Conservation (phyloP, 2,888 invertebrate genomes). For the Deilephila elpenor region DNA sequence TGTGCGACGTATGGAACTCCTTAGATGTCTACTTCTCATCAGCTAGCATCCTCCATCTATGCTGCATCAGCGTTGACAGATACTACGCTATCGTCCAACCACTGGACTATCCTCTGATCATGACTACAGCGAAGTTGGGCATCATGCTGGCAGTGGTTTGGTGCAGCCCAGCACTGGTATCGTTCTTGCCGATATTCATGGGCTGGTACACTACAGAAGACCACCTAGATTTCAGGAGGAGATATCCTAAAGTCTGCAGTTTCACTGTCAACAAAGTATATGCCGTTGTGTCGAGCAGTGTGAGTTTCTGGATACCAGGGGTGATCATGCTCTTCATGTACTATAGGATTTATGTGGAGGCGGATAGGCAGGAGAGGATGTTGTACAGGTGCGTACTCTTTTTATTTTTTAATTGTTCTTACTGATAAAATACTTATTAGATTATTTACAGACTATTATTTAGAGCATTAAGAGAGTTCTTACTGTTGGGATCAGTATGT, state of each 20-base stretch:
- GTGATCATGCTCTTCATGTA: constrained; percentile 97
- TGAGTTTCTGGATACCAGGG: constrained; percentile 97
- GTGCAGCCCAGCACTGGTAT: constrained; percentile 96
- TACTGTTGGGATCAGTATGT: background rate
- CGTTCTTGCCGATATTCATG: constrained; percentile 97
- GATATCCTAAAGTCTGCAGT: constrained; percentile 90
- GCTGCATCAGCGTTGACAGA: constrained; percentile 95
- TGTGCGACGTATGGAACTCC: constrained; percentile 98
- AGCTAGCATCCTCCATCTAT: constrained; percentile 96
- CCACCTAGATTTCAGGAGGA: constrained; percentile 88
- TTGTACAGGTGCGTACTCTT: constrained; percentile 89
- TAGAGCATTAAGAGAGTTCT: background rate
- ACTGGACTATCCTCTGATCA: constrained; percentile 95
- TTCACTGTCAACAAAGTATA: constrained; percentile 95
- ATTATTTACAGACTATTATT: background rate
- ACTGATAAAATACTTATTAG: background rate
- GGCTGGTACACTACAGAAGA: constrained; percentile 97
- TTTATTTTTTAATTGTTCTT: background rate
- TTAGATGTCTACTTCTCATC: constrained; percentile 97
- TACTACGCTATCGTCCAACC: constrained; percentile 98
- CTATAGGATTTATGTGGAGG: constrained; percentile 93
- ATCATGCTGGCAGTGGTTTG: constrained; percentile 95
- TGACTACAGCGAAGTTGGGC: constrained; percentile 92
- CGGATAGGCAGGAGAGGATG: constrained; percentile 93
- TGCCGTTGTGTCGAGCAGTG: constrained; percentile 94